A percentile compares a stretch with the other conserved stretches of the same genome.
Evolutionary conservation across 1,140 invertebrate genomes (phyloP).

Genomic region (Drosophila ogumai): DNA sequence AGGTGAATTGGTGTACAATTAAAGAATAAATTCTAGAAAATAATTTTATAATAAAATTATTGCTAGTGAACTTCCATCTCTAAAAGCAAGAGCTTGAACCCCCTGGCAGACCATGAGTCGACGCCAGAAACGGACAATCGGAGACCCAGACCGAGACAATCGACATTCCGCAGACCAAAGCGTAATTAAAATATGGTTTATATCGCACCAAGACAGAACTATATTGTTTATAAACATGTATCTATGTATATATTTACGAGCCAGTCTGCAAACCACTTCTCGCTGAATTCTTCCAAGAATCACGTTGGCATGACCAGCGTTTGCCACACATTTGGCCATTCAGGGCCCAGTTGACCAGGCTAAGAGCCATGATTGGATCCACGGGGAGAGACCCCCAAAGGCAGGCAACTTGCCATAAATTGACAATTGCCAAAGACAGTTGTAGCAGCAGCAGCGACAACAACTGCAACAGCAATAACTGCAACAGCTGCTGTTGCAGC

Average conservation of each 20-base stretch:
- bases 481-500: slow-evolving; percentile 32
- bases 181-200: slow-evolving; percentile 42
- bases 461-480: slow-evolving; percentile 25
- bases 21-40: neutral
- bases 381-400: slow-evolving; percentile 29
- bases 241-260: slow-evolving; percentile 3
- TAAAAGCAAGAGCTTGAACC: neutral
- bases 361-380: slow-evolving; percentile 39
- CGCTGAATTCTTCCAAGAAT: slow-evolving; percentile 70
- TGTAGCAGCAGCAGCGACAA: slow-evolving; percentile 35
- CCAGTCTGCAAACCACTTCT: slow-evolving; percentile 9
- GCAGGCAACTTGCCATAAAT: slow-evolving; percentile 70
- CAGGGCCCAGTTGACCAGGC: slow-evolving; percentile 54
- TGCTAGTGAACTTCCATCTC: neutral
- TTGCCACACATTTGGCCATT: slow-evolving; percentile 58
- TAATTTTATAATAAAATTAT: neutral
- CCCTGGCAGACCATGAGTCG: slow-evolving; percentile 15
- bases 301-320: slow-evolving; percentile 22
- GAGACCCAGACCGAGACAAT: slow-evolving; percentile 20
- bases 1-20: neutral
- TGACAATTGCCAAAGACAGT: slow-evolving; percentile 53
- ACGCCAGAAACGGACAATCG: slow-evolving; percentile 1
- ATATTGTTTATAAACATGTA: slow-evolving; percentile 1
- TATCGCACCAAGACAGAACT: neutral
- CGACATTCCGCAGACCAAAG: slow-evolving; percentile 41